Evolutionary conservation across 2,797 vertebrate genomes (phyloP), one percentile per base, ranked within the genome.

Genomic region (Mastacembelus armatus): DNA sequence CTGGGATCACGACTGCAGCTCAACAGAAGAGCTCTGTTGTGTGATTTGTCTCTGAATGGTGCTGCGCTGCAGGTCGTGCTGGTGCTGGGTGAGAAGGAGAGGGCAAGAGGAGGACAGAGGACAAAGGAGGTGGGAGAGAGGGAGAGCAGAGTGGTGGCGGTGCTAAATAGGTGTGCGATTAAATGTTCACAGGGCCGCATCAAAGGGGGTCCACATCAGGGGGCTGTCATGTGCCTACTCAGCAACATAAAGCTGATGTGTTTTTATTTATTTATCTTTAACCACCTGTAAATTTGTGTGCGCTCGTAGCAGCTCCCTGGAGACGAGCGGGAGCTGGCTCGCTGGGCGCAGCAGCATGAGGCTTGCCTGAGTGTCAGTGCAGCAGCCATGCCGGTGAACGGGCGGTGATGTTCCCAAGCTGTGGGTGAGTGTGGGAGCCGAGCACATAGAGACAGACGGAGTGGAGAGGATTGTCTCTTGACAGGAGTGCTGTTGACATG

Each of bases 401-500:
- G 70, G 60, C 9, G 2, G 30, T 0, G n/a, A 35, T 60, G 66
- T 66, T 84, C 74, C 59, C 5, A 36, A 64, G 65, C 61, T 27
- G 71, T 49, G 60, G 56, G 62, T 36, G 40, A 83, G 72, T 72
- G 73, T 74, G 71, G 66, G 70, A 75, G 57, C 52, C 3, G 2
- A 68, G 61, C 50, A 30, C 64, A 62, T n/a, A 33, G 19, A 62
- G 71, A n/a, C n/a, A n/a, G n/a, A n/a, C n/a, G n/a, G n/a, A 80
- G 77, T 48, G 71, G 69, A 80, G 78, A 78, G 84, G 78, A 81
- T 36, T 36, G 80, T 73, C 86, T 89, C 83, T 90, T 77, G 75
- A 89, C 81, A 75, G 65, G 78, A 89, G 85, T 61, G 86, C 78
- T 87, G 76, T 88, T 87, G 86, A 89, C 87, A 74, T 42, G 81